A percentile compares a stretch with the other conserved stretches of the same genome.
Conservation (phyloP, 2,113 vertebrate species). For the Coptodon rendalli region DNA sequence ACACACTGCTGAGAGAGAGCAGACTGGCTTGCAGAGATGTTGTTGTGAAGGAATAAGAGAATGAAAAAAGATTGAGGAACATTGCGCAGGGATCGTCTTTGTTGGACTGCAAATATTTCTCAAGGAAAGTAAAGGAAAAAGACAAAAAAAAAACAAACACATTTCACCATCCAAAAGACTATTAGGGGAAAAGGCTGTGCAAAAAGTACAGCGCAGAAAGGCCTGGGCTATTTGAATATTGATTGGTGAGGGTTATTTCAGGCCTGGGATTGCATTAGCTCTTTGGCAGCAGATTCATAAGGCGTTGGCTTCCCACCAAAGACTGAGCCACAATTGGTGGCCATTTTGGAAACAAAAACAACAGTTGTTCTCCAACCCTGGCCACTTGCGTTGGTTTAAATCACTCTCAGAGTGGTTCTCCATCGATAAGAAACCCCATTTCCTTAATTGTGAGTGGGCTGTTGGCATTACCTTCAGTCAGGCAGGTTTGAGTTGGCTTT, state of each 20-base stretch:
- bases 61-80: background rate
- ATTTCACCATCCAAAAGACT: background rate
- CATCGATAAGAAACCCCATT: background rate
- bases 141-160: background rate
- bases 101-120: background rate
- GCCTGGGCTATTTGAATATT: slow-evolving; percentile 41
- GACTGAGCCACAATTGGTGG: background rate
- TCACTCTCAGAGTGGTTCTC: background rate
- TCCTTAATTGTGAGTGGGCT: slow-evolving; percentile 5
- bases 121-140: background rate
- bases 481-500: background rate
- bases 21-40: background rate
- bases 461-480: background rate
- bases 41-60: background rate
- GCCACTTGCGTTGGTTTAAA: background rate
- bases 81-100: too few relatives aligned
- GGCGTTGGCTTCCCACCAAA: slow-evolving; percentile 33
- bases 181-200: background rate
- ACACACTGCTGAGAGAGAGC: background rate
- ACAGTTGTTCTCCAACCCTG: slow-evolving; percentile 28
- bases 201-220: slow-evolving; percentile 1
- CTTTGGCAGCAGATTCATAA: slow-evolving; percentile 49
- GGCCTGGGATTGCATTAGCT: slow-evolving; percentile 31
- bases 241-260: slow-evolving; percentile 44
- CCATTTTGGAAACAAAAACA: slow-evolving; percentile 38